These are phyloP conservation scores for Neocloeon triangulifer DNA, from an alignment of 1,140 invertebrate genomes.

Conservation along the genomic window DNA sequence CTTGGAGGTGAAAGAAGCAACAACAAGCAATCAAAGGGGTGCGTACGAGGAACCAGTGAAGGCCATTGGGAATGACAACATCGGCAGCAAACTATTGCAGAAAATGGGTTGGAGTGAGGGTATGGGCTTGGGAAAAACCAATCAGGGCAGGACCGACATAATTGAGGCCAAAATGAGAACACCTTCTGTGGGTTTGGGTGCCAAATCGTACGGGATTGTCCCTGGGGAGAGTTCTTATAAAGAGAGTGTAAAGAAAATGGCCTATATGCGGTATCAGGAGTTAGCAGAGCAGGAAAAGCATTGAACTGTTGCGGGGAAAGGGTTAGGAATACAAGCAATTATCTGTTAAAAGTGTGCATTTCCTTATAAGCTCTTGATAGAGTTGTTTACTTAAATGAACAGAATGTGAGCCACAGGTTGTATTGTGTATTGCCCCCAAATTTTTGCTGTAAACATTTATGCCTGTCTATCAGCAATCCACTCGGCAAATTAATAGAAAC, in stretches of 20 bases:
- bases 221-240: conserved; percentile 66
- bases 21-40: conserved; percentile 16
- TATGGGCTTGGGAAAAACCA: conserved; percentile 74
- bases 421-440: too few relatives aligned
- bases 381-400: too few relatives aligned
- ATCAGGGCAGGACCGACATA: conserved; percentile 83
- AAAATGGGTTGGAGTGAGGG: conserved; percentile 99
- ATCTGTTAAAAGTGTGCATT: too few relatives aligned
- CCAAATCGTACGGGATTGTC: conserved; percentile 46
- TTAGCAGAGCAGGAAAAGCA: conserved; percentile 16
- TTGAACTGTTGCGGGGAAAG: too few relatives aligned
- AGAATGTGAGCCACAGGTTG: too few relatives aligned
- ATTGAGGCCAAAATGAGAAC: conserved; percentile 40
- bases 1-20: conserved; percentile 27
- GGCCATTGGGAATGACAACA: conserved; percentile 67
- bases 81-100: conserved; percentile 81
- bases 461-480: too few relatives aligned
- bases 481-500: conserved; percentile 1
- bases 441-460: too few relatives aligned
- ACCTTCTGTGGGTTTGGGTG: conserved; percentile 47
- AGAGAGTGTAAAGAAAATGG: conserved; percentile 78
- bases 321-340: too few relatives aligned
- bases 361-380: too few relatives aligned
- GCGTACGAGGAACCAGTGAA: conserved; percentile 38
- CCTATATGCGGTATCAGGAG: conserved; percentile 63